Base-by-base conservation (phyloP, 2,797 vertebrate genomes). In the Sebastes hubbsi region DNA sequence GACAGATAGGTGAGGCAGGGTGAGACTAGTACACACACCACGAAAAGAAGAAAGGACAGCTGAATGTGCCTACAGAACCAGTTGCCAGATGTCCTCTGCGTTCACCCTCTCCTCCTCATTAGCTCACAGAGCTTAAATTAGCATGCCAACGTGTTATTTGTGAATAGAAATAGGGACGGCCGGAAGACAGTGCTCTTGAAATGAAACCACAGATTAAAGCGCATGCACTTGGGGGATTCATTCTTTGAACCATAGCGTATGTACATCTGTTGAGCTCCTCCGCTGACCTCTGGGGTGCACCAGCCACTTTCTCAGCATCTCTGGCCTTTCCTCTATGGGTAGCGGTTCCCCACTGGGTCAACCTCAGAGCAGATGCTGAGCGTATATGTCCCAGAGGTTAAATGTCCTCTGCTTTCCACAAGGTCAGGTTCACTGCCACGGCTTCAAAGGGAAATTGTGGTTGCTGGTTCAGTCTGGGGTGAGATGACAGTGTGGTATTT, bases 241-340 rank as follows among this genome's bases (percentile, higher is more conserved):
- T 30, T 72, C 71, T 83, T 69, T 81, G 73, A 85, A 68, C 72
- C 67, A 69, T 61, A 61, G 54, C 77, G 58, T 87, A 42, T 16
- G 14, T 42, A 84, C 91, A 90, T 79, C 85, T 91, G 88, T 71
- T 85, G 82, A 65, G 71, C 79, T 75, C 63, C 65, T 76, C 76
- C 24, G 38, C 46, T 89, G 87, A 93, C 90, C 91, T 88, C 78
- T 66, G 69, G 77, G 76, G 65, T 49, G 68, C 77, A 80, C 72
- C 81, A 49, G 67, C 49, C 84, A 52, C 80, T 70, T 78, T 89
- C 86, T 86, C 87, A 86, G 82, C 88, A 85, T 88, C 84, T 87
- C 82, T 83, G 89, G 78, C 72, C 79, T 78, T 30, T 82, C 77
- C 83, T 82, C 89, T 46, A 65, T 67, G 88, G 81, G 87, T 68